Evolutionary conservation across 2,797 vertebrate species (phyloP).

Genomic region (Galaxias olidus): DNA sequence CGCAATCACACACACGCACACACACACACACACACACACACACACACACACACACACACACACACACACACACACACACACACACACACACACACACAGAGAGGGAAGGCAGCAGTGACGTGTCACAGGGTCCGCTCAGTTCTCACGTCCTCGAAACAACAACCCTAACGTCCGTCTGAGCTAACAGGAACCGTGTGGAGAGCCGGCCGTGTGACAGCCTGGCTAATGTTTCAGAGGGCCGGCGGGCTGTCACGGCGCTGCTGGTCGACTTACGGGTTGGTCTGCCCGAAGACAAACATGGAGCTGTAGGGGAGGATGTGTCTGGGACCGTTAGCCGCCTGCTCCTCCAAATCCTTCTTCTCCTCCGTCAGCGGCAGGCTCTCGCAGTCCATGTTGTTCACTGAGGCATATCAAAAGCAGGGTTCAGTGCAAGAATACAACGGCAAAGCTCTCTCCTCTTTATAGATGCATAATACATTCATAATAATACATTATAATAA

Average conservation of each 20-base stretch:
- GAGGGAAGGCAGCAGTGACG: constrained; percentile 5
- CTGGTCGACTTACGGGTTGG: constrained; percentile 88
- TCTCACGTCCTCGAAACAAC: constrained; percentile 3
- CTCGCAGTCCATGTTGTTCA: constrained; percentile 89
- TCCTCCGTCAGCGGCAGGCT: constrained; percentile 80
- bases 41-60: constrained; percentile 2
- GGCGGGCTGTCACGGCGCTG: neutral
- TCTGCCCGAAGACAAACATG: constrained; percentile 93
- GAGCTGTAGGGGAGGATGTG: constrained; percentile 95
- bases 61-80: constrained; percentile 13
- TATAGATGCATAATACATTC: too few species aligned
- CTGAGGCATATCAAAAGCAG: constrained; percentile 61
- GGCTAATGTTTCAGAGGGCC: neutral
- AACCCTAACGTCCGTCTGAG: neutral
- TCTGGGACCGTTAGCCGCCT: constrained; percentile 77
- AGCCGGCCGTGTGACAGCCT: too few species aligned
- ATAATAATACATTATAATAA: too few species aligned
- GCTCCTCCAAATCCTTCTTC: constrained; percentile 88
- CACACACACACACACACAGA: neutral
- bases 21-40: constrained; percentile 2
- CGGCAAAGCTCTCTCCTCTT: too few species aligned
- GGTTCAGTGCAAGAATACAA: too few species aligned
- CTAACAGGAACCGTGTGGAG: too few species aligned
- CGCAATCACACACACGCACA: constrained; percentile 4
- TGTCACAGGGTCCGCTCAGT: constrained; percentile 11